Base-by-base conservation (phyloP, 2,888 invertebrate genomes). In the Caenorhabditis japonica region DNA sequence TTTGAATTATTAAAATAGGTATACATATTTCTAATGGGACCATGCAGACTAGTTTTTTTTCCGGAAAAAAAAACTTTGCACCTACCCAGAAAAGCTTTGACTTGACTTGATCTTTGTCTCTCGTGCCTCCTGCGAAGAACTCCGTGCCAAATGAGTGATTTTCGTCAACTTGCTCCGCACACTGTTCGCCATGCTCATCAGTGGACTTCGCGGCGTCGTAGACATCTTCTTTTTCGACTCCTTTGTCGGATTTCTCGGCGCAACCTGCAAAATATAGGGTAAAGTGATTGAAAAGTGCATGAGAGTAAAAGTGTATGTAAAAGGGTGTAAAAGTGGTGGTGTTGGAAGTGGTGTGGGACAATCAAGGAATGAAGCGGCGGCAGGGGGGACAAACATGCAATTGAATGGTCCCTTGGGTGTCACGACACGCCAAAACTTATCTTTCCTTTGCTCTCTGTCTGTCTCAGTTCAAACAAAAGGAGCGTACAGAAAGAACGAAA, bases 181-280 rank as follows among this genome's bases (percentile, higher is more conserved):
- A 25, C 83, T 80, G 53, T 84, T 85, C 34, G 86, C 86, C 64
- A 86, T 83, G 19, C 77, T 80, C 76, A 86, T 74, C 46, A 86
- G 73, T n/a, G 86, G 86, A 76, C 81, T 81, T 23, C 82, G 73
- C 33, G 86, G 84, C 30, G 85, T 71, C 47, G 72, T 59, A 15
- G 64, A 66, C 73, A 73, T 69, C 34, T 72, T 70, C 47, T 13
- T 17, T 47, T 53, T 75, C n/a, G n/a, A n/a, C 49, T 75, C 55
- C 1, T 73, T 58, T 25, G 52, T 68, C 17, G 64, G 44, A 30
- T 58, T 64, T 44, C 58, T 23, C 17, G 46, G 19, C 33, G 61
- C 39, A 44, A 70, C 56, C 66, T 66, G 66, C 13, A 64, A 64
- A 25, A 13, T 25, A 49, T 47, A 38, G 53, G 25, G 53, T 27